phyloP scores from a whole-genome alignment of 1,140 invertebrate species.

The Dendrolimus kikuchii region DNA sequence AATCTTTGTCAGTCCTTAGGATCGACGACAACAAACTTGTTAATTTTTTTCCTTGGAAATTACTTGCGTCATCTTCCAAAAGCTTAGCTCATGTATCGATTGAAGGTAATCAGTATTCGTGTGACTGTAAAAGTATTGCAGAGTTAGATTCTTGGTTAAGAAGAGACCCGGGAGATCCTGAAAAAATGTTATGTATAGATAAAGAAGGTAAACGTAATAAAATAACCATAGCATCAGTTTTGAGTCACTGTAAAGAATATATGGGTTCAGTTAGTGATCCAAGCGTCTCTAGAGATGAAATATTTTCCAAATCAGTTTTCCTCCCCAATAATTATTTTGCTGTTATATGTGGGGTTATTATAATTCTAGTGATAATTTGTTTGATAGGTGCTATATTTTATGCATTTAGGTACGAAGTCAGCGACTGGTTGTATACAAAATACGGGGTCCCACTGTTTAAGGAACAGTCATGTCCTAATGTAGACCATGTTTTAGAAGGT shows the following conservation, averaged over 20 bases:
- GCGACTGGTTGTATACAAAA: conserved; percentile 81
- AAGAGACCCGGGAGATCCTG: conserved; percentile 74
- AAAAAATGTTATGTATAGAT: conserved; percentile 74
- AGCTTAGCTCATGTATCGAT: conserved; percentile 75
- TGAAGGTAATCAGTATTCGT: conserved; percentile 82
- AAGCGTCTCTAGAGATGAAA: conserved; percentile 75
- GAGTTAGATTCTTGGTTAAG: conserved; percentile 78
- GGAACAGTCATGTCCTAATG: conserved; percentile 68
- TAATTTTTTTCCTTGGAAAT: conserved; percentile 83
- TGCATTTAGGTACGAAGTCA: conserved; percentile 82
- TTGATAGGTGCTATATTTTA: conserved; percentile 80
- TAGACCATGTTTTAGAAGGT: conserved; percentile 71
- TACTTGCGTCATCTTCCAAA: conserved; percentile 72
- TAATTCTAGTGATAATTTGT: conserved; percentile 81
- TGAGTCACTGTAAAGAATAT: conserved; percentile 76
- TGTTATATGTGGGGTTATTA: conserved; percentile 80
- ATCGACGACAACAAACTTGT: conserved; percentile 86
- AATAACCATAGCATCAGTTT: conserved; percentile 75
- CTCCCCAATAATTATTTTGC: conserved; percentile 77
- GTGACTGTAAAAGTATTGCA: conserved; percentile 79
- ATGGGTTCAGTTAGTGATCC: conserved; percentile 76
- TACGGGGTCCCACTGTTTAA: conserved; percentile 83
- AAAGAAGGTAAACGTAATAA: conserved; percentile 63
- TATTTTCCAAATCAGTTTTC: conserved; percentile 71
- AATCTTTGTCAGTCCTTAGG: conserved; percentile 82